Conservation (phyloP, 1,140 invertebrate species). For the Cyclargus thomasi region DNA sequence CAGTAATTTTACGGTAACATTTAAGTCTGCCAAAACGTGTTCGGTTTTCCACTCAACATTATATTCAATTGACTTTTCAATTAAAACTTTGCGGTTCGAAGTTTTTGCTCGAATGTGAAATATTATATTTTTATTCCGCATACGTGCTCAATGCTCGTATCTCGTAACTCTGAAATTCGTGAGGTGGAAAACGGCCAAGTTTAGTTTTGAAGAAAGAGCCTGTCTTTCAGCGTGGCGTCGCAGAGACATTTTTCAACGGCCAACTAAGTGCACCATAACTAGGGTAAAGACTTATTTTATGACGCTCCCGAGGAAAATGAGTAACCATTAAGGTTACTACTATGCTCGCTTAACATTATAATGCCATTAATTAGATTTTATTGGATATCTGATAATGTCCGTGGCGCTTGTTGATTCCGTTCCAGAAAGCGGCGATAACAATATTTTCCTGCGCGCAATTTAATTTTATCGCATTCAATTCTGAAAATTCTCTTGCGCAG, state of each 20-base stretch:
- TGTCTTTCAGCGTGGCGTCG: not conserved
- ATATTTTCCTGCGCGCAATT: constrained; percentile 8
- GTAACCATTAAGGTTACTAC: not conserved
- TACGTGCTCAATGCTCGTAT: not conserved
- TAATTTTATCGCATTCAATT: constrained; percentile 5
- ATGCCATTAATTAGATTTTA: constrained; percentile 10
- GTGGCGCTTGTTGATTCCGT: constrained; percentile 2
- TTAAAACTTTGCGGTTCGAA: not conserved
- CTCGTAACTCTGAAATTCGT: not conserved
- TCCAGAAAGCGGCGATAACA: constrained; percentile 8
- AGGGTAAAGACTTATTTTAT: not conserved
- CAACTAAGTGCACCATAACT: not conserved
- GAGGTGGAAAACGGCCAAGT: not conserved
- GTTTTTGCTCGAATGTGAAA: not conserved
- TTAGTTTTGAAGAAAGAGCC: not conserved
- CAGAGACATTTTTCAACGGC: not conserved
- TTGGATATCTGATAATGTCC: not conserved
- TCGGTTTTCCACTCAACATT: not conserved
- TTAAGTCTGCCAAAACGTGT: not conserved
- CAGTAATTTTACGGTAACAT: not conserved
- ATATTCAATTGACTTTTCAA: not conserved
- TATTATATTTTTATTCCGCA: not conserved
- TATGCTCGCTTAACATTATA: not conserved
- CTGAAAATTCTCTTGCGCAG: constrained; percentile 1
- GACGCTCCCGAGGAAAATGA: not conserved